phyloP scores from a whole-genome alignment of 2,888 invertebrate genomes.

The Caenorhabditis japonica region DNA sequence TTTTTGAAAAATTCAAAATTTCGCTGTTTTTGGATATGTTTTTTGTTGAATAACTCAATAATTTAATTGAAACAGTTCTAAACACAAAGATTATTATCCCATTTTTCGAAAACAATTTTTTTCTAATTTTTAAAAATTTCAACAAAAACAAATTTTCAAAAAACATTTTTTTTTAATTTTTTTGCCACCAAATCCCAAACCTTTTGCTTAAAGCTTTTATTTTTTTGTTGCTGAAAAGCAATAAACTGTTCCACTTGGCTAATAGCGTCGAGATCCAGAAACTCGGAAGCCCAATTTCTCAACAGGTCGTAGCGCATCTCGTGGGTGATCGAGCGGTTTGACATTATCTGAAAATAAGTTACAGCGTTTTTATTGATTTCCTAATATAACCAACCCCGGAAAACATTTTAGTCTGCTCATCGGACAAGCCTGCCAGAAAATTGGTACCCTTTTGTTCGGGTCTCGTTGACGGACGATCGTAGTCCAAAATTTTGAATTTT shows the following conservation, averaged over 20 bases:
- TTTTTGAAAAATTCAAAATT: neutral
- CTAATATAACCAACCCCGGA: constrained; percentile 20
- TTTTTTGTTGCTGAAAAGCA: constrained; percentile 31
- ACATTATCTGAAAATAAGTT: constrained; percentile 45
- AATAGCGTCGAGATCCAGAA: constrained; percentile 47
- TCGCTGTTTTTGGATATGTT: too few species aligned
- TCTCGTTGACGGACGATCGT: constrained; percentile 20
- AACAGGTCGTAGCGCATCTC: constrained; percentile 40
- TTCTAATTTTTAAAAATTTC: too few species aligned
- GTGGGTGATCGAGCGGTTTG: constrained; percentile 39
- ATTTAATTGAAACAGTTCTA: too few species aligned
- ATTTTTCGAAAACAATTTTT: constrained; percentile 6
- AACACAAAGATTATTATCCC: too few species aligned
- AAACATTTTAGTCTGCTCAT: constrained; percentile 33
- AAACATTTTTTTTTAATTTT: constrained; percentile 2
- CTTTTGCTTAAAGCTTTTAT: constrained; percentile 48
- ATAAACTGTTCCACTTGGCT: constrained; percentile 56
- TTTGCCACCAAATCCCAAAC: too few species aligned
- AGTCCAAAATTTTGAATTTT: constrained; percentile 50
- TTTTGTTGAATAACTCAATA: too few species aligned
- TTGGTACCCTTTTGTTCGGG: constrained; percentile 26
- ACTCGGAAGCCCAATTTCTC: constrained; percentile 42
- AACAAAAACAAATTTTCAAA: too few species aligned
- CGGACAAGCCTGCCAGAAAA: constrained; percentile 44
- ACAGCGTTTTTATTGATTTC: neutral